Evolutionary conservation across 2,888 invertebrate species (phyloP).

Genomic region (Prenolepis imparis): DNA sequence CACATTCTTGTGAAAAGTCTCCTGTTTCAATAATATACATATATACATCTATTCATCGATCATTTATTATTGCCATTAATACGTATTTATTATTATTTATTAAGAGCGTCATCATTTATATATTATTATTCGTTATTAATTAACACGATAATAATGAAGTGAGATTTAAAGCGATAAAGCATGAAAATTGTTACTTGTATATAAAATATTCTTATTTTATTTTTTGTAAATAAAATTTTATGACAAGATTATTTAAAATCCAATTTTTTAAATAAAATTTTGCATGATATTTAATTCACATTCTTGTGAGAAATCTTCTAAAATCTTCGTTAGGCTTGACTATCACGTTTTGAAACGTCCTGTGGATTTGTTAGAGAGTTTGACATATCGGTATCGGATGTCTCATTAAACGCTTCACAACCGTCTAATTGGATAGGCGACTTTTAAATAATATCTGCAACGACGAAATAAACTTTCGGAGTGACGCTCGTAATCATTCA

Average conservation of each 20-base stretch:
- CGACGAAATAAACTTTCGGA: slow-evolving; percentile 13
- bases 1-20: neutral
- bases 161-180: neutral
- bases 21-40: neutral
- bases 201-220: neutral
- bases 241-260: neutral
- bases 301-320: neutral
- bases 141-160: neutral
- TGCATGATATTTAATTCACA: neutral
- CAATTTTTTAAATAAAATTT: neutral
- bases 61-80: neutral
- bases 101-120: neutral
- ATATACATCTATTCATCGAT: neutral
- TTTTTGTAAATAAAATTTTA: neutral
- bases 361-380: neutral
- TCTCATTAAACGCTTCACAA: slow-evolving; percentile 43
- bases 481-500: slow-evolving; percentile 49
- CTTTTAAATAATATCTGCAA: slow-evolving; percentile 11
- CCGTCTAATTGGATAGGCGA: slow-evolving; percentile 34
- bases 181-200: neutral
- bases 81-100: slow-evolving; percentile 14
- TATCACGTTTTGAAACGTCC: slow-evolving; percentile 24
- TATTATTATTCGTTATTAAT: neutral
- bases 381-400: slow-evolving; percentile 12
- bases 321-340: neutral